Evolutionary conservation across 2,797 vertebrate species (phyloP).

Genomic region (Cottoperca gobio): DNA sequence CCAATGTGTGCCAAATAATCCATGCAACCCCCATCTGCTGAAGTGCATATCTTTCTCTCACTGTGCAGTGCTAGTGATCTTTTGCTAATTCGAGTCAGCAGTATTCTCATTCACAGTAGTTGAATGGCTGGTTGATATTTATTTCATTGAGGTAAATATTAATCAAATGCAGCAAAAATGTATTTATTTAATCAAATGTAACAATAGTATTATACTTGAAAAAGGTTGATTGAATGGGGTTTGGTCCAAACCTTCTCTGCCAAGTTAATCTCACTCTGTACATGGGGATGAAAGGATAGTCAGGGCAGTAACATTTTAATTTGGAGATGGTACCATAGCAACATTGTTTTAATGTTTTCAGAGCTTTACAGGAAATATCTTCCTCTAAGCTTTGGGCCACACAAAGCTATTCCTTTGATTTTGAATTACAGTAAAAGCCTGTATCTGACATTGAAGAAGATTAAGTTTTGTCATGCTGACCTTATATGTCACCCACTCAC

Average conservation of each 20-base stretch:
- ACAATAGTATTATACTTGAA: neutral
- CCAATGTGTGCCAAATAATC: neutral
- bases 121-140: neutral
- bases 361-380: conserved; percentile 80
- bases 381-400: conserved; percentile 77
- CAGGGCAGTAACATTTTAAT: conserved; percentile 83
- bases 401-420: conserved; percentile 77
- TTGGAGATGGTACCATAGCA: conserved; percentile 80
- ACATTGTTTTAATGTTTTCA: conserved; percentile 81
- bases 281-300: conserved; percentile 75
- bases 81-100: neutral
- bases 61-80: neutral
- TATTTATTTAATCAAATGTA: conserved; percentile 21
- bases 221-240: conserved; percentile 40
- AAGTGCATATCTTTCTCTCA: neutral
- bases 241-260: conserved; percentile 65
- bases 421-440: conserved; percentile 91
- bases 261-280: conserved; percentile 76
- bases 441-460: conserved; percentile 88
- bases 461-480: conserved; percentile 89
- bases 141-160: neutral
- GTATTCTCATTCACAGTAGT: neutral
- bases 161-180: neutral
- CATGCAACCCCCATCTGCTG: neutral
- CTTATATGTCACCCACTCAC: conserved; percentile 73